Conservation (phyloP, 2,113 vertebrate species). For the Condylura cristata region DNA sequence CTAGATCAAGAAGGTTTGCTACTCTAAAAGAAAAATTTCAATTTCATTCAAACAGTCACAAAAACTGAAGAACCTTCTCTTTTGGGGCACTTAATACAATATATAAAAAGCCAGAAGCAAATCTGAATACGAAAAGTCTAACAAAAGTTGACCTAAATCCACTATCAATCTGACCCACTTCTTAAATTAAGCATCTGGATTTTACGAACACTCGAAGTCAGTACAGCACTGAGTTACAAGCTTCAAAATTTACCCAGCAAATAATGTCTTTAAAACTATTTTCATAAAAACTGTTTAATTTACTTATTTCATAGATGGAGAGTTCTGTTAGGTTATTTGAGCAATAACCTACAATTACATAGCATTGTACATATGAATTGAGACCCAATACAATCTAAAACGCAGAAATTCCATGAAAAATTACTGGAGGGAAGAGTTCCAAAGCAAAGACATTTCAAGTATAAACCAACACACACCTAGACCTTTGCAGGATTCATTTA, state of each 20-base stretch:
- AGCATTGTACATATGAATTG: conserved; percentile 50
- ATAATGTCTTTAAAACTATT: conserved; percentile 65
- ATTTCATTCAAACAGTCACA: not conserved
- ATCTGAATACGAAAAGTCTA: not conserved
- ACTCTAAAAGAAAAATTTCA: not conserved
- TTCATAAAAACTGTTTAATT: conserved; percentile 74
- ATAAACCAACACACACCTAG: not conserved
- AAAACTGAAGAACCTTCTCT: not conserved
- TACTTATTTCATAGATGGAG: conserved; percentile 59
- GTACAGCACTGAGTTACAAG: too few species aligned
- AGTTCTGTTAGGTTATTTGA: conserved; percentile 27
- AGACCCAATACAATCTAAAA: conserved; percentile 62
- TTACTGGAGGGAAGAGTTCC: not conserved
- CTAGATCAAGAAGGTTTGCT: not conserved
- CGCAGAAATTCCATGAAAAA: conserved; percentile 42
- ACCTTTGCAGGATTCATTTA: conserved; percentile 22
- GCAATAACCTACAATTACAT: conserved; percentile 46
- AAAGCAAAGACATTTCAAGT: conserved; percentile 45
- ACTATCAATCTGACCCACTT: conserved; percentile 20
- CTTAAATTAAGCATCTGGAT: not conserved
- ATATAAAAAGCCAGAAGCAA: not conserved
- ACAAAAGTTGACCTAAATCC: not conserved
- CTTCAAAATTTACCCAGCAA: conserved; percentile 30
- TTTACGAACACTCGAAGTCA: not conserved
- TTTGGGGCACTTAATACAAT: not conserved